Percentiles rank a stretch among this genome's conserved stretches.
Conservation (phyloP, 2,113 vertebrate species). For the Saccopteryx leptura region DNA sequence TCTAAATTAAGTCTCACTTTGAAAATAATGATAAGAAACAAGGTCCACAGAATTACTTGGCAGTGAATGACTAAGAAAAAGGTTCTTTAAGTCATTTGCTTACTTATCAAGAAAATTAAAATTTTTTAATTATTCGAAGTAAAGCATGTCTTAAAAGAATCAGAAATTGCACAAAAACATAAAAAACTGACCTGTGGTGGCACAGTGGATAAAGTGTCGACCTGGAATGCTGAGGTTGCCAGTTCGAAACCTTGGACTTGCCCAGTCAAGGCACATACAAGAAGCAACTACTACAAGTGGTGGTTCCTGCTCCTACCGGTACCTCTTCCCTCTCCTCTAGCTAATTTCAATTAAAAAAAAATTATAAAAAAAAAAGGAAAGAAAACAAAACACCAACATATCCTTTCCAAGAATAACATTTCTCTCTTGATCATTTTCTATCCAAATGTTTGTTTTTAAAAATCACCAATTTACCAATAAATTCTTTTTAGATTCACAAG, state of each 20-base stretch:
- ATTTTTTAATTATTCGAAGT: background rate
- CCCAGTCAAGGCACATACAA: too few species aligned
- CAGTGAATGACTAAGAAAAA: slow-evolving; percentile 8
- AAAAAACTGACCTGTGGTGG: background rate
- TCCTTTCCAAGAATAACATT: background rate
- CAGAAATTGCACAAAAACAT: slow-evolving; percentile 13
- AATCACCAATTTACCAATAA: slow-evolving; percentile 34
- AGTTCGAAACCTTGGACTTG: too few species aligned
- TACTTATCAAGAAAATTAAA: background rate
- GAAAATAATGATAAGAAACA: background rate
- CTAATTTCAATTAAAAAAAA: too few species aligned
- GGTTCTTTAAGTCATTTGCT: background rate
- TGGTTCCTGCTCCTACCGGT: too few species aligned
- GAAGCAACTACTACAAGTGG: too few species aligned
- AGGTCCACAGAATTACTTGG: background rate
- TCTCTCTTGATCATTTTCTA: background rate
- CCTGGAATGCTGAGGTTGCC: too few species aligned
- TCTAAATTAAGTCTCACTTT: slow-evolving; percentile 7
- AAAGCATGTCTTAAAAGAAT: slow-evolving; percentile 41
- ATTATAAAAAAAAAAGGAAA: too few species aligned
- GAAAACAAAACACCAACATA: background rate
- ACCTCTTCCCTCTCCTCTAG: too few species aligned
- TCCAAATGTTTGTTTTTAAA: background rate
- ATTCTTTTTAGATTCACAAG: background rate
- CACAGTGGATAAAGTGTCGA: too few species aligned